Conservation (phyloP, 2,888 invertebrate species). For the Agriotes lineatus region DNA sequence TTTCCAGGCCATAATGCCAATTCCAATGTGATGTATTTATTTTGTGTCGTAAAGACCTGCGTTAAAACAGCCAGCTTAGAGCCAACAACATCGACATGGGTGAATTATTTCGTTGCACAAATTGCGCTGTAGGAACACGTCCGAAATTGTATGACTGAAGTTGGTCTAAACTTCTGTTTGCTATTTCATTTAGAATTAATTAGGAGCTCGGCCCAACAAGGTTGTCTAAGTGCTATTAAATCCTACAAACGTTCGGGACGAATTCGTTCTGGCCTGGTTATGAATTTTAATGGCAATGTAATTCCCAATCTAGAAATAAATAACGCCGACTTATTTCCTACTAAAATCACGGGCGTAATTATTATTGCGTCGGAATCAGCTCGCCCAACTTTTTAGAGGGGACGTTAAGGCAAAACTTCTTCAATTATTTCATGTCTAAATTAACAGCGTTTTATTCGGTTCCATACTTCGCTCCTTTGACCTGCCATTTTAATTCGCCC, state of each 20-base stretch:
- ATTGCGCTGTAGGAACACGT: not conserved
- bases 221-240: slow-evolving; percentile 4
- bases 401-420: not conserved
- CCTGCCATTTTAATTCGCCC: no score
- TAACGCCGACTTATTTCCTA: not conserved
- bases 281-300: slow-evolving; percentile 1
- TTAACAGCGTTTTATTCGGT: not conserved
- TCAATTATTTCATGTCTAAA: not conserved
- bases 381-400: not conserved
- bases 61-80: not conserved
- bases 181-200: slow-evolving; percentile 17
- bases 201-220: slow-evolving; percentile 6
- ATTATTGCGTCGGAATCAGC: not conserved
- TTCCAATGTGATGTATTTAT: slow-evolving; percentile 3
- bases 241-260: not conserved
- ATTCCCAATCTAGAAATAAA: slow-evolving; percentile 5
- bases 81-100: not conserved
- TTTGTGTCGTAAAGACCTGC: slow-evolving; percentile 1
- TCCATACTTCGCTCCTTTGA: no score
- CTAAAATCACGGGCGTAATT: not conserved
- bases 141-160: slow-evolving; percentile 1
- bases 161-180: slow-evolving; percentile 17
- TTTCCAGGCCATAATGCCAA: not conserved
- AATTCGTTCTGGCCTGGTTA: not conserved
- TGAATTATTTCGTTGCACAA: not conserved